Evolutionary conservation across 2,888 invertebrate genomes (phyloP).

Genomic region (Bombylius major): DNA sequence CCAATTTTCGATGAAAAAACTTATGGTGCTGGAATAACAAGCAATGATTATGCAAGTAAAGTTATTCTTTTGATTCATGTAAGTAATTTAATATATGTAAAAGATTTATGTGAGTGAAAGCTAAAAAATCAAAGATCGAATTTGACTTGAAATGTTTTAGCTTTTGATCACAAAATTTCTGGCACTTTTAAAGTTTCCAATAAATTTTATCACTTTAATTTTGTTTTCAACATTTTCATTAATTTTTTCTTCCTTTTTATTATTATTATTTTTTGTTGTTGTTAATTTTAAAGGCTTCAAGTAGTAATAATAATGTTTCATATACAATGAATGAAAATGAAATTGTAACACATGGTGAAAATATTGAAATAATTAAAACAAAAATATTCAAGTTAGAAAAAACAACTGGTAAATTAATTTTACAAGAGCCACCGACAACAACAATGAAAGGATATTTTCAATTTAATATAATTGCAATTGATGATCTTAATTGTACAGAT

Average conservation of each 20-base stretch:
- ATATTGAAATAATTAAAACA: conserved; percentile 33
- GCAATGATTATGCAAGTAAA: conserved; percentile 36
- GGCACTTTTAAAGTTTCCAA: too few relatives aligned
- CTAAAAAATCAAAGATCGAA: too few relatives aligned
- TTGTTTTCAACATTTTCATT: too few relatives aligned
- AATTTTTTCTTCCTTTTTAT: neutral
- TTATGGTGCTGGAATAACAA: conserved; percentile 43
- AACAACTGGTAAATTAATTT: conserved; percentile 37
- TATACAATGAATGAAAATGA: conserved; percentile 35
- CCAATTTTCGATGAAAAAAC: conserved; percentile 40
- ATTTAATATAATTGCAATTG: conserved; percentile 43
- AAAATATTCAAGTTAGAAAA: conserved; percentile 37
- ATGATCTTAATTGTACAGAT: conserved; percentile 39
- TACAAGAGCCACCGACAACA: conserved; percentile 41
- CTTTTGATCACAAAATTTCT: too few relatives aligned
- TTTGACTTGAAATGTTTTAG: too few relatives aligned
- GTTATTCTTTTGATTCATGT: conserved; percentile 41
- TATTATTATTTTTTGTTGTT: too few relatives aligned
- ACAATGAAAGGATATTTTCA: conserved; percentile 49
- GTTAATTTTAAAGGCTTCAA: conserved; percentile 41
- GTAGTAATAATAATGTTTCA: conserved; percentile 33
- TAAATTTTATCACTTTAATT: too few relatives aligned
- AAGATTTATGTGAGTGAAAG: too few relatives aligned
- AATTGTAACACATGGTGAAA: conserved; percentile 35
- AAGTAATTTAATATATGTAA: conserved; percentile 6